These are phyloP conservation scores for Calameuta filiformis DNA, from an alignment of 2,888 invertebrate genomes.

Conservation along the genomic window DNA sequence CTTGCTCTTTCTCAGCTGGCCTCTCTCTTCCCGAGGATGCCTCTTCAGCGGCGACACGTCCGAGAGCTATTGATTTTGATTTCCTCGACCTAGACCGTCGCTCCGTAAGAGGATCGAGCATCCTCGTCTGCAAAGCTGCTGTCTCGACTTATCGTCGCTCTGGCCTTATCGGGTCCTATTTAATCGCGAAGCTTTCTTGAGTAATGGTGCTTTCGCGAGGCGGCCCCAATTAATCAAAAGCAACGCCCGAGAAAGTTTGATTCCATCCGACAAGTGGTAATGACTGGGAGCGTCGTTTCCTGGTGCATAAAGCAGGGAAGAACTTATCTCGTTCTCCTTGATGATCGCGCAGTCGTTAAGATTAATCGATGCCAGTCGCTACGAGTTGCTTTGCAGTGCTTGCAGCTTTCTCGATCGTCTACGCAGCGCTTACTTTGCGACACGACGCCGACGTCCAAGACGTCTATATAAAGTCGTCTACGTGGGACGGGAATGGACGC, in stretches of 20 bases:
- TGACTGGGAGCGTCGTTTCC: conserved; percentile 32
- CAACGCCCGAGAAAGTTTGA: conserved; percentile 20
- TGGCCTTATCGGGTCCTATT: background rate
- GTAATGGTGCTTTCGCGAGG: conserved; percentile 20
- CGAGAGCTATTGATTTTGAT: background rate
- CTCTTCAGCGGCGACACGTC: background rate
- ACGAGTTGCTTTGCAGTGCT: too few relatives aligned
- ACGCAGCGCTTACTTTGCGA: too few relatives aligned
- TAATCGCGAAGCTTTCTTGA: conserved; percentile 15
- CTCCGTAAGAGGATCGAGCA: background rate
- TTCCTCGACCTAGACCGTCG: background rate
- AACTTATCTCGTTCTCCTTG: conserved; percentile 30
- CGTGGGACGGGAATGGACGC: background rate
- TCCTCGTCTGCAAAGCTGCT: background rate
- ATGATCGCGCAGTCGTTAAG: conserved; percentile 16
- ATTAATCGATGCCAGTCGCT: conserved; percentile 12
- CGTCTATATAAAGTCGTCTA: too few relatives aligned
- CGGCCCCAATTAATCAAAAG: conserved; percentile 23
- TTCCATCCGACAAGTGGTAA: conserved; percentile 24
- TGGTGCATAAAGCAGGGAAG: conserved; percentile 27
- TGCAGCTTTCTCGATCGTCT: too few relatives aligned
- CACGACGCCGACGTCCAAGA: background rate
- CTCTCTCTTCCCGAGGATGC: background rate
- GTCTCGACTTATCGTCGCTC: background rate
- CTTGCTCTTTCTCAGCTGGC: background rate